Evolutionary conservation across 2,113 vertebrate genomes (phyloP), one percentile per base, ranked within the genome.

Genomic region (Cottus gobio): DNA sequence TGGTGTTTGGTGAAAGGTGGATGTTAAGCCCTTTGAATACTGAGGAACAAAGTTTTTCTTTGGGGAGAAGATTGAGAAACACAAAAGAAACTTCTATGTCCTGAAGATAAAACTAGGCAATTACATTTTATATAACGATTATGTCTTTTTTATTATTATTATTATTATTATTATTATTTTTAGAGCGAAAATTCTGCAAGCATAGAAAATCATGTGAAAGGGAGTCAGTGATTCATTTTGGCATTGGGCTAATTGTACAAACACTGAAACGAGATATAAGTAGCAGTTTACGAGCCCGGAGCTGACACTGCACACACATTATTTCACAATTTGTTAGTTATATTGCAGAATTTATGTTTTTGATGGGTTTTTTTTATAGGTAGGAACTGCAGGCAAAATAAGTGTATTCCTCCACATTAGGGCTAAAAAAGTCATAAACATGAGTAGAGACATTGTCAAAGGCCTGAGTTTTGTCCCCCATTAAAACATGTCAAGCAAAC

Each of bases 401-500:
- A 52, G 74, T 81, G 80, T 87, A 77, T 80, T 77, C 61, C 31
- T 52, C 48, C 74, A 75, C 79, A 85, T 77, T 85, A 77, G 56
- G 24, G 24, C 52, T 50, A 37, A 54, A 72, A 57, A 39, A 52
- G 34, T 80, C 69, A 58, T 80, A 86, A 81, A 88, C 71, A 73
- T 46, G 46, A 63, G 54, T 30, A 60, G 60, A 83, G 62, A 77
- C 37, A 71, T 28, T 46, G 70, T 75, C 60, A 79, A 66, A 69
- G 60, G 58, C 66, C 44, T 57, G 60, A 71, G 60, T 52, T 44
- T n/a, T 60, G 66, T 72, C 63, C 20, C 75, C 36, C 48, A 82
- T 69, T 78, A 77, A 86, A 87, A 70, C 63, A 77, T 52, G 67
- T 82, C 72, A 83, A 65, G 82, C 58, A 86, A 84, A 86, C 61